phyloP scores from a whole-genome alignment of 2,888 invertebrate genomes.

The Caenorhabditis auriculariae region DNA sequence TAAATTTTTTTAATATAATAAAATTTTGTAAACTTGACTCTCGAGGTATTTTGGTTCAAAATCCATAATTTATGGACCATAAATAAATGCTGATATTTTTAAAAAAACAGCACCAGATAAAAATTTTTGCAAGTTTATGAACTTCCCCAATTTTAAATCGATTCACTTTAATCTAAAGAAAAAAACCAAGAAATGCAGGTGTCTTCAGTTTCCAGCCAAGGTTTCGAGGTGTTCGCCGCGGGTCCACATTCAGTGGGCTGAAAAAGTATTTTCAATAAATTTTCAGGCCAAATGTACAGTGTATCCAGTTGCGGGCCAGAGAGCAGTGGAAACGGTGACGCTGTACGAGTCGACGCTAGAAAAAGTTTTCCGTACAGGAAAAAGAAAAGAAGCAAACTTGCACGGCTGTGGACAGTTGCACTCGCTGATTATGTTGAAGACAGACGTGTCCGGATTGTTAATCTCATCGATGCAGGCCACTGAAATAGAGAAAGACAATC shows the following conservation, averaged over 20 bases:
- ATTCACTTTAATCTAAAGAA: no score
- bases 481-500: constrained; percentile 6
- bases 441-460: constrained; percentile 30
- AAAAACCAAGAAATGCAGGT: constrained; percentile 20
- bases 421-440: constrained; percentile 46
- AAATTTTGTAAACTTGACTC: no score
- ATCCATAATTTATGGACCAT: no score
- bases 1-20: no score
- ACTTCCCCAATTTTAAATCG: no score
- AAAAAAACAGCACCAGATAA: no score
- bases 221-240: constrained; percentile 12
- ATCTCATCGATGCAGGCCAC: constrained; percentile 50
- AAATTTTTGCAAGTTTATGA: no score
- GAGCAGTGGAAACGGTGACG: constrained; percentile 59
- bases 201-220: constrained; percentile 18
- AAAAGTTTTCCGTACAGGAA: no score
- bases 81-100: no score
- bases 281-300: constrained; percentile 23
- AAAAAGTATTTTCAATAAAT: constrained; percentile 8
- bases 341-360: constrained; percentile 52
- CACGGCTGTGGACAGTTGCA: constrained; percentile 60
- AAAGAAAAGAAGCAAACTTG: constrained; percentile 35
- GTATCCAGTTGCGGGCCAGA: constrained; percentile 59
- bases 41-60: no score
- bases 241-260: constrained; percentile 54